Percentiles rank a stretch among this genome's conserved stretches.
These are phyloP conservation scores for Acanthosoma haemorrhoidale DNA, from an alignment of 2,888 invertebrate species.

Conservation along the genomic window DNA sequence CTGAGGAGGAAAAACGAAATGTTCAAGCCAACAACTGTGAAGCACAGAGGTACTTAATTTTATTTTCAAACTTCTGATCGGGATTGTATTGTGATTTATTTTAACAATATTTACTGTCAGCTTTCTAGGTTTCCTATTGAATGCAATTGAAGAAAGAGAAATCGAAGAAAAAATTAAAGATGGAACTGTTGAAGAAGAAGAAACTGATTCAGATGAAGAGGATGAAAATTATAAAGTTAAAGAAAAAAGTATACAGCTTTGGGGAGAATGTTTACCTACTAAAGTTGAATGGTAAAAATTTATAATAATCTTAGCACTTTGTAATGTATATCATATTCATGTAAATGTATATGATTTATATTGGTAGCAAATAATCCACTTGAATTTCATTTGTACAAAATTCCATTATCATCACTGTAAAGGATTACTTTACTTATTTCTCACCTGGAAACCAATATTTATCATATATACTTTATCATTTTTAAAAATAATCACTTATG, in stretches of 20 bases:
- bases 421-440: too few relatives aligned
- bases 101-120: constrained; percentile 18
- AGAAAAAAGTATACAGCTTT: constrained; percentile 31
- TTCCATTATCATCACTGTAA: too few relatives aligned
- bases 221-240: constrained; percentile 40
- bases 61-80: too few relatives aligned
- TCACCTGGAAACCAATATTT: too few relatives aligned
- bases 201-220: constrained; percentile 44
- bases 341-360: too few relatives aligned
- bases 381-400: too few relatives aligned
- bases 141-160: constrained; percentile 42
- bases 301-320: constrained; percentile 16
- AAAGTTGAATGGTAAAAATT: constrained; percentile 32
- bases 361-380: too few relatives aligned
- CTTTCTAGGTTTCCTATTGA: constrained; percentile 22
- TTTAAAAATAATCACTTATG: too few relatives aligned
- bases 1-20: constrained; percentile 63
- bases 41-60: too few relatives aligned
- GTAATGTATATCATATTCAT: too few relatives aligned
- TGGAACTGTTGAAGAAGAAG: constrained; percentile 45
- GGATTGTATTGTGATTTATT: not conserved
- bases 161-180: constrained; percentile 44
- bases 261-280: constrained; percentile 31
- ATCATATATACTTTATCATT: too few relatives aligned
- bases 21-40: not conserved